These are phyloP conservation scores for Anoura caudifer DNA, from an alignment of 2,113 vertebrate genomes.

Conservation along the genomic window DNA sequence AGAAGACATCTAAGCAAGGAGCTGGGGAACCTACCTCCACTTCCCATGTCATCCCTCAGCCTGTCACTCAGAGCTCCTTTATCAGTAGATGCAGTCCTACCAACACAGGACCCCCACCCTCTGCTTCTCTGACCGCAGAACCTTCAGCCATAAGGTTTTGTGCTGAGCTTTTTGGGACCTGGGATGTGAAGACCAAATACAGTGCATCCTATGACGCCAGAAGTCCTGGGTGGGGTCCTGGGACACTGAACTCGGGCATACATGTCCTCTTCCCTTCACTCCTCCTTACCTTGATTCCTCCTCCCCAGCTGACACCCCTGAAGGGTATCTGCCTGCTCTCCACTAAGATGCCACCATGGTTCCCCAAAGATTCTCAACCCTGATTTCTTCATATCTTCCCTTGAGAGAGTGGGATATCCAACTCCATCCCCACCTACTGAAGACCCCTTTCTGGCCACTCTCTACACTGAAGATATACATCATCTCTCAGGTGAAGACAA, in stretches of 20 bases:
- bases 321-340: background rate
- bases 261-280: background rate
- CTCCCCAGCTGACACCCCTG: background rate
- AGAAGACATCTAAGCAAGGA: background rate
- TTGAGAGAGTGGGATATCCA: background rate
- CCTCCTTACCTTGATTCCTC: background rate
- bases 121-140: background rate
- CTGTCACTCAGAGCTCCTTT: background rate
- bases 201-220: background rate
- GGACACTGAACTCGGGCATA: background rate
- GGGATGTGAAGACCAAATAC: background rate
- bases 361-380: background rate
- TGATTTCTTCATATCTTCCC: background rate
- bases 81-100: background rate
- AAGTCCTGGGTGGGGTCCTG: background rate
- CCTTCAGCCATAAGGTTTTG: background rate
- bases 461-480: background rate
- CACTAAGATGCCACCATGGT: background rate
- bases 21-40: background rate
- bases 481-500: background rate
- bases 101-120: background rate
- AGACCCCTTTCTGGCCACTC: background rate
- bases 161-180: background rate
- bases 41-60: background rate
- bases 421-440: background rate